phyloP scores from a whole-genome alignment of 2,797 vertebrate species.

The Sebastes glaucus region DNA sequence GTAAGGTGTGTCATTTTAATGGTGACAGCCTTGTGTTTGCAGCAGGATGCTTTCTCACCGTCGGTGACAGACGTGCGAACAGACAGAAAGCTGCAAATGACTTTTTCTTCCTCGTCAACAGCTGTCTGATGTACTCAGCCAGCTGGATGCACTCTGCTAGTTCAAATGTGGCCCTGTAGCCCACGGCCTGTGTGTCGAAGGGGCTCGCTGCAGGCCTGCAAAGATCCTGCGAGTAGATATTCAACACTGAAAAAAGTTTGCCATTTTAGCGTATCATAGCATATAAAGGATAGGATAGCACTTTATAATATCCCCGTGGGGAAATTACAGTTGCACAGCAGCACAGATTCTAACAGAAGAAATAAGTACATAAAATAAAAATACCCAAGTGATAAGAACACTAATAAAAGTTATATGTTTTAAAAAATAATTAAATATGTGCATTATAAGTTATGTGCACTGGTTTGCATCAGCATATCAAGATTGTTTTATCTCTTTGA shows the following conservation, averaged over 20 bases:
- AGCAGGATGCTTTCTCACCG: conserved; percentile 22
- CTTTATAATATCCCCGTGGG: too few species aligned
- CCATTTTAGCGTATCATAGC: not conserved
- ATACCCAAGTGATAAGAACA: too few species aligned
- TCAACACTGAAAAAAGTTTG: not conserved
- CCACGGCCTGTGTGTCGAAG: not conserved
- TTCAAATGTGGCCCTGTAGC: conserved; percentile 13
- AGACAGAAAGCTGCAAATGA: conserved; percentile 50
- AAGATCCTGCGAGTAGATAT: not conserved
- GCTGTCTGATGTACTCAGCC: conserved; percentile 27
- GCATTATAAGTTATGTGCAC: too few species aligned
- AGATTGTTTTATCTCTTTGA: not conserved
- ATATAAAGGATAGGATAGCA: too few species aligned
- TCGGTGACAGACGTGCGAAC: conserved; percentile 28
- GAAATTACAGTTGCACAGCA: too few species aligned
- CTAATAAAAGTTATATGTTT: too few species aligned
- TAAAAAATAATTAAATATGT: too few species aligned
- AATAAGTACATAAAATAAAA: too few species aligned
- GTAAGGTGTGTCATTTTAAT: conserved; percentile 9
- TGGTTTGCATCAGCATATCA: too few species aligned
- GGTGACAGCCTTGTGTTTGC: conserved; percentile 41
- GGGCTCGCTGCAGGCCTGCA: not conserved
- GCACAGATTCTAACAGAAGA: too few species aligned
- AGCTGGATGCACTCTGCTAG: conserved; percentile 22
- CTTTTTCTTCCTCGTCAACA: conserved; percentile 42